Conservation (phyloP, 2,113 vertebrate species). For the Ceyx margarethae region DNA sequence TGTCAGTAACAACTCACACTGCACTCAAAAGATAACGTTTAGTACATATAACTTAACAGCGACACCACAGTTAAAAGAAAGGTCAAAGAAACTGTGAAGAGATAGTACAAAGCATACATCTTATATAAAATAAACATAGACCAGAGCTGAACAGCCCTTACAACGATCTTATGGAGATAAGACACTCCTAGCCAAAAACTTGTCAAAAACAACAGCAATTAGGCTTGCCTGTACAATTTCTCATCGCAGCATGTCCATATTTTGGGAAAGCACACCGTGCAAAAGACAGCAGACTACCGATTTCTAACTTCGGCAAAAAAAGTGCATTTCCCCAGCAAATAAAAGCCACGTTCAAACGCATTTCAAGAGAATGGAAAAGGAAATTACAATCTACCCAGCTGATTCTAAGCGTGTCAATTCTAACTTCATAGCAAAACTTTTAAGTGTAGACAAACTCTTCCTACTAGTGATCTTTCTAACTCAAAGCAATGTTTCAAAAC, state of each 20-base stretch:
- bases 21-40: background rate
- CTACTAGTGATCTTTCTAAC: background rate
- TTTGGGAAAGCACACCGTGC: background rate
- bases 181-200: background rate
- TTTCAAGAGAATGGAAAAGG: background rate
- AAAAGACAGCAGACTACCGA: background rate
- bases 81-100: background rate
- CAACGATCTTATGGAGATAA: accelerated
- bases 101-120: background rate
- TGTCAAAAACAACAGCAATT: background rate
- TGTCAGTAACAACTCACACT: background rate
- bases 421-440: background rate
- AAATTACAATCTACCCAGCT: background rate
- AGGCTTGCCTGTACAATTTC: background rate
- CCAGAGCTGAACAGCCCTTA: background rate
- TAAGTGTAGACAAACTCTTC: background rate
- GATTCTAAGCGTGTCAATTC: background rate
- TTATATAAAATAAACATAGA: accelerated
- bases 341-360: background rate
- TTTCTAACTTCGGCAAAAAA: background rate
- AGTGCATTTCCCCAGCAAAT: accelerated
- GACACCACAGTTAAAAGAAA: background rate
- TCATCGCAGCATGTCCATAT: accelerated
- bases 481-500: background rate
- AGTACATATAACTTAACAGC: background rate